These are phyloP conservation scores for Bombus pyrosoma DNA, from an alignment of 1,140 invertebrate species.

Conservation along the genomic window DNA sequence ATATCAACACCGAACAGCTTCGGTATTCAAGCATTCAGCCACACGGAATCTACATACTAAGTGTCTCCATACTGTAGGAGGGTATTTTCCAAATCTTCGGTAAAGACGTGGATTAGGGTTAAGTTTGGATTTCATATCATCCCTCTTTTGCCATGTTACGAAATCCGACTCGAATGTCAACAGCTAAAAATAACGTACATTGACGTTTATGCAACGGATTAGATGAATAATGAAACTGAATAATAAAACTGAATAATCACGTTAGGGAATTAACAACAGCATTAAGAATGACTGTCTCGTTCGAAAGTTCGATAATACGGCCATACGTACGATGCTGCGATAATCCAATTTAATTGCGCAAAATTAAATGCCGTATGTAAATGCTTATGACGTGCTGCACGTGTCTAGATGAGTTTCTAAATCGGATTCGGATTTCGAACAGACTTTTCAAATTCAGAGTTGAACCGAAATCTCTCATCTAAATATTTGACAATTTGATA, in stretches of 20 bases:
- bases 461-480: too few species aligned
- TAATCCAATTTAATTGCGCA: too few species aligned
- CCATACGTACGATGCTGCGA: too few species aligned
- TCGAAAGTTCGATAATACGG: too few species aligned
- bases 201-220: neutral
- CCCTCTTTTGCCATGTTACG: neutral
- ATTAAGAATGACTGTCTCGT: neutral
- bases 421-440: too few species aligned
- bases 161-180: too few species aligned
- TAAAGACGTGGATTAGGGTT: neutral
- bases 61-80: neutral
- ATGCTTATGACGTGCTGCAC: too few species aligned
- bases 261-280: neutral
- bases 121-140: neutral
- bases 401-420: too few species aligned
- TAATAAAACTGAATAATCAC: neutral
- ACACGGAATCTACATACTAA: neutral
- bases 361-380: too few species aligned
- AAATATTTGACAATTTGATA: too few species aligned
- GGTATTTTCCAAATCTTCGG: neutral
- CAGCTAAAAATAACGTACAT: too few species aligned
- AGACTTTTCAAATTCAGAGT: too few species aligned
- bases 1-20: neutral
- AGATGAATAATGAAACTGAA: neutral
- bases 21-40: slow-evolving; percentile 5